Evolutionary conservation across 2,888 invertebrate genomes (phyloP), one percentile per base, ranked within the genome.

Genomic region (Agrypnus murinus): DNA sequence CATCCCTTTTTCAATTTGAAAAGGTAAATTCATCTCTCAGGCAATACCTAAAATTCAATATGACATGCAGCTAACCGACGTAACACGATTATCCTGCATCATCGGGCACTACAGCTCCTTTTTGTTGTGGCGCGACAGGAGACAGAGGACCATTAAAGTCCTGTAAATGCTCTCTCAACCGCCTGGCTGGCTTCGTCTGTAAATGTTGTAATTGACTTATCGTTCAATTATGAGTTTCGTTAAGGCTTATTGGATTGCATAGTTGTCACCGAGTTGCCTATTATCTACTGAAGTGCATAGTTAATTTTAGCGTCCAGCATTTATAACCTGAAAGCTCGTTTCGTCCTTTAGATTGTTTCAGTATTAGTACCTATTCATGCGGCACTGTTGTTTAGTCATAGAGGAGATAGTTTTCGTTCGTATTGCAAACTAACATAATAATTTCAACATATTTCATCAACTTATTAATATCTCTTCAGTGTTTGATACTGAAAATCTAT

Each of bases 71-170:
- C 31, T 59, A 66, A 48, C 59, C 59, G 66, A 59, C 36, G 48
- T 68, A 68, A 68, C 45, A 32, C 36, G 60, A 60, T 68, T 68
- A 62, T 68, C 68, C 19, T 68, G 62, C 68, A 62, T 68, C 62
- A 53, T 68, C 53, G 68, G 48, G 36, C 62, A 62, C 31, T 60
- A 43, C 60, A 38, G 32, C 48, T 58, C 58, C 58, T 58, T 58
- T 58, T 31, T 58, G 58, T 58, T 43, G 38, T 43, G 31, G 40
- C 43, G 43, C 40, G 43, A 31, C 58, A 31, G 40, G 58, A 38
- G 58, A 58, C 58, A 43, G 25, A 58, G 55, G 31, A 15, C 58
- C 58, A 58, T 58, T 58, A 58, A 55, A 58, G 58, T 58, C 43
- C 58, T 43, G 43, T 43, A 43, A 58, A 58, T 43, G 58, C 19